phyloP scores from a whole-genome alignment of 1,140 invertebrate species.

The Phortica variegata region DNA sequence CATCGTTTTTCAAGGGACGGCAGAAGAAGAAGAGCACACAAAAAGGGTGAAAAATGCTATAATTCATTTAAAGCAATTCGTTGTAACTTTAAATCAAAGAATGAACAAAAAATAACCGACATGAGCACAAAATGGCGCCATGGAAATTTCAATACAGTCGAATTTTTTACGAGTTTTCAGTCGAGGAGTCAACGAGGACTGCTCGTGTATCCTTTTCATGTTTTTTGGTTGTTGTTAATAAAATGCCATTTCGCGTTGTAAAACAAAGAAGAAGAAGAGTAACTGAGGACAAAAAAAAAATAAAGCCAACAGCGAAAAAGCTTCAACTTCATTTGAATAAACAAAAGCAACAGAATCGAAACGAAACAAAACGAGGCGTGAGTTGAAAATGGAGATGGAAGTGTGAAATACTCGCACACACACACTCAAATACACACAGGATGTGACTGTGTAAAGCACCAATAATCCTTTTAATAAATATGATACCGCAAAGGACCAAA shows the following conservation, averaged over 20 bases:
- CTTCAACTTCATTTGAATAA: slow-evolving; percentile 40
- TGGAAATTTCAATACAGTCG: slow-evolving; percentile 23
- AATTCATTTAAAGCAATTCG: no score
- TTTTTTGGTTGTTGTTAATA: slow-evolving; percentile 50
- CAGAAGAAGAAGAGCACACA: no score
- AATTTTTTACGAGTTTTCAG: background rate
- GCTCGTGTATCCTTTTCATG: slow-evolving; percentile 3
- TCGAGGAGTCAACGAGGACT: slow-evolving; percentile 9
- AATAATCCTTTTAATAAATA: slow-evolving; percentile 58
- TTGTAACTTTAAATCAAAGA: no score
- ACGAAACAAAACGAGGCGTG: no score
- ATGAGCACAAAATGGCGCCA: slow-evolving; percentile 5
- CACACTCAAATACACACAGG: slow-evolving; percentile 45
- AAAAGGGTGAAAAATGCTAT: no score
- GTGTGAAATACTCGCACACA: slow-evolving; percentile 3
- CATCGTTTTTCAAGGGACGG: no score
- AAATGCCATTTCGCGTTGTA: slow-evolving; percentile 30
- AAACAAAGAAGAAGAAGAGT: slow-evolving; percentile 11
- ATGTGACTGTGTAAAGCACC: slow-evolving; percentile 52
- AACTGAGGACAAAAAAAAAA: slow-evolving; percentile 5
- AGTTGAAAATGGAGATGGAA: background rate
- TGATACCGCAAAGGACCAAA: slow-evolving; percentile 55
- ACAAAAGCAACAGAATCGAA: slow-evolving; percentile 13
- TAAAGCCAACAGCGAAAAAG: slow-evolving; percentile 45
- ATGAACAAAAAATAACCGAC: background rate